These are phyloP conservation scores for Deilephila elpenor DNA, from an alignment of 2,888 invertebrate genomes.

Conservation along the genomic window DNA sequence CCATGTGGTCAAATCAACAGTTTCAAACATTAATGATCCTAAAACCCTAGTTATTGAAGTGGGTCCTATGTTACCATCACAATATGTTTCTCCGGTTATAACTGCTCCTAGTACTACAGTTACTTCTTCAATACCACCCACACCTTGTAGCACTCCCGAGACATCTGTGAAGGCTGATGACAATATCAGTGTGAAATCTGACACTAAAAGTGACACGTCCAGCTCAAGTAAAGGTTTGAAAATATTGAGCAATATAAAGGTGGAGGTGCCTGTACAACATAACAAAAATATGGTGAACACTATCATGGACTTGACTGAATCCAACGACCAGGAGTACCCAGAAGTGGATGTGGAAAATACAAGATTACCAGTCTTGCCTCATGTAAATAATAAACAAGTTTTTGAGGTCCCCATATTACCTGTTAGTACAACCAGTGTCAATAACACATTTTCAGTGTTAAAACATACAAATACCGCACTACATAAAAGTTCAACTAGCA, in stretches of 20 bases:
- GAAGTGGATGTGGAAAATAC: constrained; percentile 47
- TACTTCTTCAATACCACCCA: constrained; percentile 28
- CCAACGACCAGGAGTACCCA: constrained; percentile 66
- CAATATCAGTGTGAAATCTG: constrained; percentile 47
- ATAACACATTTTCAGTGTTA: constrained; percentile 74
- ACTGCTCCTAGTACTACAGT: constrained; percentile 21
- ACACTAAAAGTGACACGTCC: constrained; percentile 57
- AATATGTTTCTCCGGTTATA: background rate
- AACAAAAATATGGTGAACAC: constrained; percentile 77
- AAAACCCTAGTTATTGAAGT: constrained; percentile 79
- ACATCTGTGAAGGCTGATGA: constrained; percentile 43
- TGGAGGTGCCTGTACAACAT: constrained; percentile 81
- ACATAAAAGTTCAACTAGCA: constrained; percentile 61
- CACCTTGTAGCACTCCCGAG: constrained; percentile 21
- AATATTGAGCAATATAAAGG: constrained; percentile 81
- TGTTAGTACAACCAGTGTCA: constrained; percentile 60
- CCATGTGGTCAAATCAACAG: constrained; percentile 53
- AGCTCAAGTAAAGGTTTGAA: constrained; percentile 74
- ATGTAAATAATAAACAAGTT: constrained; percentile 71
- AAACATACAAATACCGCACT: constrained; percentile 73
- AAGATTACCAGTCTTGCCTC: constrained; percentile 68
- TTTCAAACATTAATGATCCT: constrained; percentile 56
- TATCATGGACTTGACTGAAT: constrained; percentile 75
- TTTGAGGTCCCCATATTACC: constrained; percentile 59
- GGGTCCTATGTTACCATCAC: constrained; percentile 56